phyloP scores from a whole-genome alignment of 37 sponge, comb jelly and placozoan genomes.

The Theonella swinhoei region DNA sequence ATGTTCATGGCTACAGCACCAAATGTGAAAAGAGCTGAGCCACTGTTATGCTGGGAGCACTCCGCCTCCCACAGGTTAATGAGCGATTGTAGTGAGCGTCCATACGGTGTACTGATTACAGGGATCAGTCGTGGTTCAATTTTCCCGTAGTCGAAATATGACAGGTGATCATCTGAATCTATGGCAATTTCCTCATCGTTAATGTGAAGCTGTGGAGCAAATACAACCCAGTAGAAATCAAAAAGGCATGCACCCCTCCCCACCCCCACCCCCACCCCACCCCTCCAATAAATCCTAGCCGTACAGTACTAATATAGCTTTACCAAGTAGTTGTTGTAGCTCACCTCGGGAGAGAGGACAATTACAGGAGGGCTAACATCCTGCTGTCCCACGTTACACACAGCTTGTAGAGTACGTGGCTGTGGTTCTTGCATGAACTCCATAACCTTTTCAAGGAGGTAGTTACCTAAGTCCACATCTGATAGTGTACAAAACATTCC shows the following conservation, averaged over 20 bases:
- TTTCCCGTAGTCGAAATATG: not conserved
- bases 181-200: not conserved
- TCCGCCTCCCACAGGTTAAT: constrained; percentile 9
- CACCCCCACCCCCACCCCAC: too few species aligned
- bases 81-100: not conserved
- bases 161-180: not conserved
- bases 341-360: not conserved
- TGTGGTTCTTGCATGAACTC: not conserved
- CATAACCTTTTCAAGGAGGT: not conserved
- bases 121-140: constrained; percentile 19
- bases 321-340: too few species aligned
- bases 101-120: not conserved
- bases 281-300: too few species aligned
- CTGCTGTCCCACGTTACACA: too few species aligned
- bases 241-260: too few species aligned
- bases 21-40: constrained; percentile 24
- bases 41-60: constrained; percentile 10
- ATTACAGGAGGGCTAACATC: not conserved
- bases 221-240: too few species aligned
- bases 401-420: not conserved
- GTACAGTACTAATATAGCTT: too few species aligned
- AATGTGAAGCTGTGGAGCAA: not conserved
- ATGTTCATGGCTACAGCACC: constrained; percentile 31
- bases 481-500: constrained; percentile 23
- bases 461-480: constrained; percentile 3